Percentiles rank a stretch among this genome's conserved stretches.
These are phyloP conservation scores for Callionymus lyra DNA, from an alignment of 2,113 vertebrate genomes.

Conservation along the genomic window DNA sequence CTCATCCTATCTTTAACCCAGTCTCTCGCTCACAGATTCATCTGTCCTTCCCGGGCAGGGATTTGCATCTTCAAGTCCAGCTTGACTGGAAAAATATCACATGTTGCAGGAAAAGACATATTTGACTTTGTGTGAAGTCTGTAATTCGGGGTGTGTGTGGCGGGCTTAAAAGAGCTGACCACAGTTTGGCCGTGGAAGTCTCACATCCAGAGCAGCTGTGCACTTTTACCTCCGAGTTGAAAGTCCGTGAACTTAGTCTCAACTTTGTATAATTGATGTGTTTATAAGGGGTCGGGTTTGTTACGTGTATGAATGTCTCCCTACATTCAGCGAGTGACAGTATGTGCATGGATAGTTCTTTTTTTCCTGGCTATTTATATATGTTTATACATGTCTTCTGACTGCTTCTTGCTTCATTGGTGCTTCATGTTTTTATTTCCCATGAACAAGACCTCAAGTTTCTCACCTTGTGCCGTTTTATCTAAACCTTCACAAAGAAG, in stretches of 20 bases:
- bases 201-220: slow-evolving; percentile 41
- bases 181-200: slow-evolving; percentile 45
- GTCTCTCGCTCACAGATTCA: slow-evolving; percentile 20
- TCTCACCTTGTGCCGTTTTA: neutral
- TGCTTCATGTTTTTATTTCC: neutral
- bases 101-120: slow-evolving; percentile 47
- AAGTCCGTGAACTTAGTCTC: slow-evolving; percentile 43
- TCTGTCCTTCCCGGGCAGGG: slow-evolving; percentile 32
- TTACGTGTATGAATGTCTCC: slow-evolving; percentile 17
- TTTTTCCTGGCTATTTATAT: neutral
- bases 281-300: slow-evolving; percentile 13
- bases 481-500: neutral
- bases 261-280: slow-evolving; percentile 30
- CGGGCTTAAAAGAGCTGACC: slow-evolving; percentile 42
- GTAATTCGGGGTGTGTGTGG: slow-evolving; percentile 59
- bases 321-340: slow-evolving; percentile 13
- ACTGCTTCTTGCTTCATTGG: slow-evolving; percentile 14
- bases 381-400: slow-evolving; percentile 19
- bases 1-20: slow-evolving; percentile 35
- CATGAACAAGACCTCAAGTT: slow-evolving; percentile 10
- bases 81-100: slow-evolving; percentile 38
- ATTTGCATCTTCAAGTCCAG: slow-evolving; percentile 37
- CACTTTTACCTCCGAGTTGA: slow-evolving; percentile 26
- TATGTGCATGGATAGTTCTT: slow-evolving; percentile 12
- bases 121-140: slow-evolving; percentile 55